These are phyloP conservation scores for Holcopasites calliopsidis DNA, from an alignment of 1,140 invertebrate species.

Conservation along the genomic window DNA sequence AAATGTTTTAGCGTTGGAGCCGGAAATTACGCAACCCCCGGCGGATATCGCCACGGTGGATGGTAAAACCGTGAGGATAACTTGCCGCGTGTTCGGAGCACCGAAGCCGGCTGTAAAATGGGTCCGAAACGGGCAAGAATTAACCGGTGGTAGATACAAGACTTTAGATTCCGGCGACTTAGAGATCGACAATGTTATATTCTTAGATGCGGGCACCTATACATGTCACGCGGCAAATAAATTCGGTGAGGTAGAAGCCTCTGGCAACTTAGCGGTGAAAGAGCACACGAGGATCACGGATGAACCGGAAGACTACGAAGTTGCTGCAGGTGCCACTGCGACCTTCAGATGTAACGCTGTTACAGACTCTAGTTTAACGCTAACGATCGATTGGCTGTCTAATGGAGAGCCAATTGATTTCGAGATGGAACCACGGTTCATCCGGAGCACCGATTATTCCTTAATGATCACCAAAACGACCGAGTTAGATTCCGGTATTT, in stretches of 20 bases:
- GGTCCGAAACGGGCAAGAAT: slow-evolving; percentile 89
- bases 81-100: slow-evolving; percentile 96
- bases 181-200: slow-evolving; percentile 90
- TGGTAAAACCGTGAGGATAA: slow-evolving; percentile 89
- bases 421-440: slow-evolving; percentile 90
- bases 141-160: slow-evolving; percentile 91
- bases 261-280: slow-evolving; percentile 90
- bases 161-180: slow-evolving; percentile 90
- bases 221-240: slow-evolving; percentile 96
- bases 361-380: slow-evolving; percentile 87
- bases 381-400: slow-evolving; percentile 93
- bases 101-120: slow-evolving; percentile 97
- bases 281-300: slow-evolving; percentile 92
- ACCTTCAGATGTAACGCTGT: slow-evolving; percentile 96
- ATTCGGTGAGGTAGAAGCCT: slow-evolving; percentile 89
- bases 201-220: slow-evolving; percentile 93
- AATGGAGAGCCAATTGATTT: slow-evolving; percentile 93
- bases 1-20: slow-evolving; percentile 95
- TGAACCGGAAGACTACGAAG: slow-evolving; percentile 93
- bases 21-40: slow-evolving; percentile 93
- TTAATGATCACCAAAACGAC: slow-evolving; percentile 96
- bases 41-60: slow-evolving; percentile 90
- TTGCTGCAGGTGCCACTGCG: slow-evolving; percentile 91
- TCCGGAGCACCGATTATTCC: slow-evolving; percentile 93
- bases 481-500: slow-evolving; percentile 95